Percentiles rank a stretch among this genome's conserved stretches.
Evolutionary conservation across 2,888 invertebrate genomes (phyloP).

Genomic region (Emmelina monodactyla): DNA sequence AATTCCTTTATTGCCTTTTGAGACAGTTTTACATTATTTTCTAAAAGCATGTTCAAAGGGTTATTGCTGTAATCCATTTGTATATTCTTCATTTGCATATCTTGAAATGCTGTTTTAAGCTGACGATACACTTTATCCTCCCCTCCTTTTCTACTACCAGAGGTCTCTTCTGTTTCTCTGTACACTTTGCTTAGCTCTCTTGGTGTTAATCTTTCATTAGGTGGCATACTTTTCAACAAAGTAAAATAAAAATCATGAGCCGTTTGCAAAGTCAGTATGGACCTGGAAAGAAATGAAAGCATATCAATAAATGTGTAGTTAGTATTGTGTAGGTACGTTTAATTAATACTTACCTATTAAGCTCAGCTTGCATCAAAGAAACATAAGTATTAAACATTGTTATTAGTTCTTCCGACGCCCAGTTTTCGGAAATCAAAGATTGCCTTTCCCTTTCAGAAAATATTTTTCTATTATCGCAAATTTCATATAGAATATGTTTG

Average conservation of each 20-base stretch:
- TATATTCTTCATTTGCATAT: constrained; percentile 40
- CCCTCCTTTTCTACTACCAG: constrained; percentile 33
- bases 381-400: constrained; percentile 63
- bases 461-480: constrained; percentile 64
- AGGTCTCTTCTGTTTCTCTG: constrained; percentile 35
- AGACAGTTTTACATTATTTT: constrained; percentile 47
- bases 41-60: constrained; percentile 45
- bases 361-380: constrained; percentile 67
- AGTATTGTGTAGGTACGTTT: constrained; percentile 14
- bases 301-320: background rate
- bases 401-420: constrained; percentile 63
- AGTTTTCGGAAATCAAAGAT: constrained; percentile 60
- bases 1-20: constrained; percentile 39
- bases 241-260: constrained; percentile 52
- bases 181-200: constrained; percentile 45
- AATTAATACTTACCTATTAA: constrained; percentile 56
- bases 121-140: constrained; percentile 48
- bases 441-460: constrained; percentile 61
- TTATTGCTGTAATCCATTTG: constrained; percentile 46
- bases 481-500: constrained; percentile 55
- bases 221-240: constrained; percentile 41
- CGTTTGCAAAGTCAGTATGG: constrained; percentile 45
- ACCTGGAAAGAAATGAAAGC: constrained; percentile 30
- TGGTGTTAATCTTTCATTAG: constrained; percentile 35
- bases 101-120: constrained; percentile 36